Conservation (phyloP, 2,888 invertebrate species). For the Hesperia comma region DNA sequence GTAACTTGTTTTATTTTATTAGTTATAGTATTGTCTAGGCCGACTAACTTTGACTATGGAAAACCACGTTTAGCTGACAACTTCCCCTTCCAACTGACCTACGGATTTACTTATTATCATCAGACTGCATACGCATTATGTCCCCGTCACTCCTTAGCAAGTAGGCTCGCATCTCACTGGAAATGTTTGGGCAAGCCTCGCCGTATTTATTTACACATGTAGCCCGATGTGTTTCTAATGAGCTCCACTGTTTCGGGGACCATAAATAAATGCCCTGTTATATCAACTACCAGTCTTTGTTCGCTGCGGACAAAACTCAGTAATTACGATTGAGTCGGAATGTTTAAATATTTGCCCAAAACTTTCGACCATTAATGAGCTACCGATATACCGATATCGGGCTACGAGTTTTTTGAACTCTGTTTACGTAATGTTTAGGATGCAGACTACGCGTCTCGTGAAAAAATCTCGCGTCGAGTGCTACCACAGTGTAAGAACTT, state of each 20-base stretch:
- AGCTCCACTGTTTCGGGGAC: conserved; percentile 61
- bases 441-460: conserved; percentile 59
- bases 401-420: conserved; percentile 63
- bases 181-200: conserved; percentile 68
- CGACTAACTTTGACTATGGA: too few relatives aligned
- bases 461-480: conserved; percentile 56
- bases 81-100: too few relatives aligned
- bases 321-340: conserved; percentile 74
- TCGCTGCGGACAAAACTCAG: conserved; percentile 58
- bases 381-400: conserved; percentile 78
- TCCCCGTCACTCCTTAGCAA: conserved; percentile 41
- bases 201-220: conserved; percentile 79
- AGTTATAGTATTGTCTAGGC: too few relatives aligned
- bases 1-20: too few relatives aligned
- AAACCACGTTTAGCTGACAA: too few relatives aligned
- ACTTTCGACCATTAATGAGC: conserved; percentile 81
- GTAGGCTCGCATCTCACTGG: conserved; percentile 58
- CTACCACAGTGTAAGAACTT: too few relatives aligned
- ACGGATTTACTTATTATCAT: too few relatives aligned
- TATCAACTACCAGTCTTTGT: conserved; percentile 80
- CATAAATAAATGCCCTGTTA: conserved; percentile 70
- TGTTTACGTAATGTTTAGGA: conserved; percentile 68
- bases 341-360: conserved; percentile 78
- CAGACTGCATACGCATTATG: not conserved
- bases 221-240: conserved; percentile 76